These are phyloP conservation scores for Arbacia lixula DNA, from an alignment of 53 echinoderm and acorn worm genomes.

Conservation along the genomic window DNA sequence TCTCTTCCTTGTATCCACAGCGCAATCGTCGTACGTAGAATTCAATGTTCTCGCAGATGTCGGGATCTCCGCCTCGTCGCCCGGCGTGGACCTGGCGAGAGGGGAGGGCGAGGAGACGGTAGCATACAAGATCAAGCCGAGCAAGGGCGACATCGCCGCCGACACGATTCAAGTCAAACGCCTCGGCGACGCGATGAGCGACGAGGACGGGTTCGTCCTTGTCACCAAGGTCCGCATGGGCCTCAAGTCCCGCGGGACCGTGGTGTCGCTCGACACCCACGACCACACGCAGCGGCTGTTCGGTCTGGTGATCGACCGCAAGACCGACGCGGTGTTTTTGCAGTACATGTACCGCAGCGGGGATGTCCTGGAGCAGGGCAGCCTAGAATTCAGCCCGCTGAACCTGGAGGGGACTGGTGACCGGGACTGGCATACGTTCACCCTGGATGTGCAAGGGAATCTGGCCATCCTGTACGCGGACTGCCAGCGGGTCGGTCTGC, in stretches of 20 bases:
- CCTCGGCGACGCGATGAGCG: constrained; percentile 54
- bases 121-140: constrained; percentile 86
- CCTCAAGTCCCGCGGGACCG: constrained; percentile 62
- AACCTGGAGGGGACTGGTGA: constrained; percentile 36
- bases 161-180: constrained; percentile 56
- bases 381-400: constrained; percentile 53
- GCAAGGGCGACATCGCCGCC: constrained; percentile 72
- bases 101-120: constrained; percentile 62
- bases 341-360: constrained; percentile 59
- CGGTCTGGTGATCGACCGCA: constrained; percentile 67
- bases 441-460: constrained; percentile 70
- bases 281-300: constrained; percentile 49
- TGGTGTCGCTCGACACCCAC: constrained; percentile 73
- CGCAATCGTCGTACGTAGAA: constrained; percentile 40
- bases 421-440: constrained; percentile 68
- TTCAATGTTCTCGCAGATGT: constrained; percentile 77
- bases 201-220: constrained; percentile 72
- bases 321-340: constrained; percentile 61
- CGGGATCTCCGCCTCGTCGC: constrained; percentile 67
- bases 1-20: too few relatives aligned
- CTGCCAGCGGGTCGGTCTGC: constrained; percentile 71
- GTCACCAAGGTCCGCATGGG: constrained; percentile 67
- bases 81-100: constrained; percentile 75
- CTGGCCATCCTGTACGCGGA: constrained; percentile 77
- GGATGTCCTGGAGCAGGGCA: constrained; percentile 13